These are phyloP conservation scores for Callaeas wilsoni DNA, from an alignment of 2,113 vertebrate genomes.

Conservation along the genomic window DNA sequence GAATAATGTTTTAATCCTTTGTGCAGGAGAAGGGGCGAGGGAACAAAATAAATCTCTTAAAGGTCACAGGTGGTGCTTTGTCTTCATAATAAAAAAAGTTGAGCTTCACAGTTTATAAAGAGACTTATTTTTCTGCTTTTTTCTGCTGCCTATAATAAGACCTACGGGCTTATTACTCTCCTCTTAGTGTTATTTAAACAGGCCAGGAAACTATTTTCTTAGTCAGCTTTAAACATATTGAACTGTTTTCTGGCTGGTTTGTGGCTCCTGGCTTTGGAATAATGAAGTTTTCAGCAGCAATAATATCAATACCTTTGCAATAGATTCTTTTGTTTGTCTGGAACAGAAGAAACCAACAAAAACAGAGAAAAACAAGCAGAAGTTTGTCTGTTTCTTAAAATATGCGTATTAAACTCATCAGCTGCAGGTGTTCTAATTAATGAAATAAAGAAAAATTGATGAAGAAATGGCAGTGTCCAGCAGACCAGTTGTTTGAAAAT, in stretches of 20 bases:
- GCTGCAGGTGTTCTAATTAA: neutral
- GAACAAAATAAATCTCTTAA: conserved; percentile 38
- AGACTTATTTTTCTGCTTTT: neutral
- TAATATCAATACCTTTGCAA: neutral
- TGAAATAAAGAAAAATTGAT: neutral
- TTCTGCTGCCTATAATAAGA: neutral
- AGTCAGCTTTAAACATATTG: neutral
- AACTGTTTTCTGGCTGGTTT: neutral
- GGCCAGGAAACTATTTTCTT: neutral
- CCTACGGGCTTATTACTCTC: neutral
- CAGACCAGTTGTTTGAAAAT: neutral
- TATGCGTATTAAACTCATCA: neutral
- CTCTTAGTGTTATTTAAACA: neutral
- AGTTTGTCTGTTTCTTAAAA: neutral
- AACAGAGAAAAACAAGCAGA: neutral
- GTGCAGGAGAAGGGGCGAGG: neutral
- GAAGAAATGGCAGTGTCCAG: neutral
- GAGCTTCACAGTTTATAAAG: neutral
- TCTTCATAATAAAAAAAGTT: conserved; percentile 22
- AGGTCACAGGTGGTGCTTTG: conserved; percentile 17
- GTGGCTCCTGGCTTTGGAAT: neutral
- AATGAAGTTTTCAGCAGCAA: neutral
- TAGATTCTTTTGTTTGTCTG: neutral
- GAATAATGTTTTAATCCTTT: conserved; percentile 33
- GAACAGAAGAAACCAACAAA: neutral